Conservation (phyloP, 2,888 invertebrate genomes). For the Lithophane ornitopus region DNA sequence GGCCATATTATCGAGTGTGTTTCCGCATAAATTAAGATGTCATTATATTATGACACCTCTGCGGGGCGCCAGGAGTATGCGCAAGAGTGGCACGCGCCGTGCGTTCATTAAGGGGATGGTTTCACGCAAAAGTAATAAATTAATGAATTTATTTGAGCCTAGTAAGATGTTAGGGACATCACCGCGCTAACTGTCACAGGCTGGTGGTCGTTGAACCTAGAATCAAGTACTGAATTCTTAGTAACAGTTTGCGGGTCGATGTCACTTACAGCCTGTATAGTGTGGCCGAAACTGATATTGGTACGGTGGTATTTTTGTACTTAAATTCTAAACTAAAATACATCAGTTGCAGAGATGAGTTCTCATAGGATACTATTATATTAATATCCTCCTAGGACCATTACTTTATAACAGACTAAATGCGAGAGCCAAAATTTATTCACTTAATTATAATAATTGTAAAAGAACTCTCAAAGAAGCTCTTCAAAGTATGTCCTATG, state of each 20-base stretch:
- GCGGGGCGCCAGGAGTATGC: constrained; percentile 66
- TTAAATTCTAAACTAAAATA: not conserved
- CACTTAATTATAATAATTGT: too few species aligned
- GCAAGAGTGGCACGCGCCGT: constrained; percentile 48
- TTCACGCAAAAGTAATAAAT: not conserved
- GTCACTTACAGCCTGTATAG: not conserved
- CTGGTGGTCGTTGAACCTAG: too few species aligned
- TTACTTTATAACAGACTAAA: too few species aligned
- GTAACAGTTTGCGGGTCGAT: not conserved
- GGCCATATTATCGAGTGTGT: constrained; percentile 57
- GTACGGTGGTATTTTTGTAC: not conserved
- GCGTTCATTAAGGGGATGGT: constrained; percentile 56
- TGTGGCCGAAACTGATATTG: not conserved
- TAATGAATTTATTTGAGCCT: not conserved
- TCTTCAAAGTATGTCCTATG: too few species aligned
- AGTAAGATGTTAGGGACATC: too few species aligned
- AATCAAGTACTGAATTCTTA: not conserved
- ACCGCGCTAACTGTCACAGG: too few species aligned
- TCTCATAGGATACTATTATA: not conserved
- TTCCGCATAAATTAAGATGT: constrained; percentile 73
- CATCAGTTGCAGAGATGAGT: not conserved
- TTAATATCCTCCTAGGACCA: too few species aligned
- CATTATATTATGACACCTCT: constrained; percentile 66
- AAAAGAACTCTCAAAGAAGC: too few species aligned
- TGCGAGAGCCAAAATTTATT: too few species aligned